phyloP scores from a whole-genome alignment of 1,140 invertebrate genomes.

The Calephelis virginiensis region DNA sequence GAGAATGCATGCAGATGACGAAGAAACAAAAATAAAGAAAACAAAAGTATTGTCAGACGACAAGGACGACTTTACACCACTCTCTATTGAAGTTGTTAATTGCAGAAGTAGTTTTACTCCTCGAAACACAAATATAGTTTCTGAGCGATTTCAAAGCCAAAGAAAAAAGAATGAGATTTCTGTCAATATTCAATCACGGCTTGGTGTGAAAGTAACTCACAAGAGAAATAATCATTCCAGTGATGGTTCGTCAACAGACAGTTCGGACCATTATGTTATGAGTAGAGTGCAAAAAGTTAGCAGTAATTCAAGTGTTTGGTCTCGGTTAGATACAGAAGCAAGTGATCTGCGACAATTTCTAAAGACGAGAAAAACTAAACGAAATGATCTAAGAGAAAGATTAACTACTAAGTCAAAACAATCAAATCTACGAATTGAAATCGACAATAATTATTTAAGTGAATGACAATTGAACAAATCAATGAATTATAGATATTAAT shows the following conservation, averaged over 20 bases:
- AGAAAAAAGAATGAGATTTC: conserved; percentile 28
- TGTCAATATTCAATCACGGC: conserved; percentile 50
- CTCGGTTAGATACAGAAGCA: conserved; percentile 72
- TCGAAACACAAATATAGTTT: conserved; percentile 48
- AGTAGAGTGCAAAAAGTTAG: conserved; percentile 66
- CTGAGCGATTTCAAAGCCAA: conserved; percentile 57
- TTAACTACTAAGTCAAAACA: conserved; percentile 59
- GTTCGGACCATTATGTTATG: conserved; percentile 51
- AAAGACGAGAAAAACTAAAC: conserved; percentile 55
- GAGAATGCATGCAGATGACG: conserved; percentile 94
- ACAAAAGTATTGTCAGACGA: conserved; percentile 40
- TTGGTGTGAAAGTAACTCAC: conserved; percentile 49
- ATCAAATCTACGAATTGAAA: conserved; percentile 73
- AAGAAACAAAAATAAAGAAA: conserved; percentile 82
- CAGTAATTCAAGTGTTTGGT: conserved; percentile 75
- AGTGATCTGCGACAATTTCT: conserved; percentile 54
- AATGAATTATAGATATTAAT: conserved; percentile 2
- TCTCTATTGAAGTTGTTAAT: conserved; percentile 66
- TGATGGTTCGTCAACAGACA: conserved; percentile 50
- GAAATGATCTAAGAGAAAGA: conserved; percentile 62
- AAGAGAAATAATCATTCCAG: conserved; percentile 35
- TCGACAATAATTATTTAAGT: conserved; percentile 62
- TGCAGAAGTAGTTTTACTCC: conserved; percentile 45
- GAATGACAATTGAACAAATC: conserved; percentile 9
- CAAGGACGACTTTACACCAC: conserved; percentile 55